Evolutionary conservation across 2,888 invertebrate species (phyloP).

Genomic region (Penaeus monodon): DNA sequence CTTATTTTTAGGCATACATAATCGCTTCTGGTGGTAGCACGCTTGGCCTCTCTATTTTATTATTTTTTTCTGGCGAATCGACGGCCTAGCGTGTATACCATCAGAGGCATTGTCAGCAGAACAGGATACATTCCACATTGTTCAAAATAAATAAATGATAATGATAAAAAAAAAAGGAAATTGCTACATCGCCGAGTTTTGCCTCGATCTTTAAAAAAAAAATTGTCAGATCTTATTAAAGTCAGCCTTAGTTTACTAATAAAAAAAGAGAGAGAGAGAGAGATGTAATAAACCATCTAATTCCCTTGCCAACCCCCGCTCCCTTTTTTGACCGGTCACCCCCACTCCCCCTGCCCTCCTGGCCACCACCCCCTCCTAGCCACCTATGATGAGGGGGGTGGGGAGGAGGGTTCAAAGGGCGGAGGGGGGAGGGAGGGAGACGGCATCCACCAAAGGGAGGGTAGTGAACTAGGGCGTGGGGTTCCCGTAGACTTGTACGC

Average conservation of each 20-base stretch:
- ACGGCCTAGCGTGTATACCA: slow-evolving; percentile 13
- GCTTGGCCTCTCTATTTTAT: neutral
- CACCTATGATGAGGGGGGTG: slow-evolving; percentile 20
- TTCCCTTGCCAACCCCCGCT: slow-evolving; percentile 8
- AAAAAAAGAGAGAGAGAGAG: neutral
- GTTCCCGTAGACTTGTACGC: neutral
- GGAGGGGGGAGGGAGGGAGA: slow-evolving; percentile 3
- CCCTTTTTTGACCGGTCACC: neutral
- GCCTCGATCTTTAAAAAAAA: slow-evolving; percentile 33
- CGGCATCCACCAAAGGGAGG: neutral
- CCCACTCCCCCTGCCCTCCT: neutral
- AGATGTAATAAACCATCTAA: neutral
- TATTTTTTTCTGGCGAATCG: neutral
- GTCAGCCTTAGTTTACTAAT: neutral
- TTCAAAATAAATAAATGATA: slow-evolving; percentile 7
- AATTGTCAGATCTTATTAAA: neutral
- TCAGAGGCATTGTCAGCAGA: slow-evolving; percentile 6
- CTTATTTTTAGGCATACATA: slow-evolving; percentile 49
- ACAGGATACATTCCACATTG: slow-evolving; percentile 17
- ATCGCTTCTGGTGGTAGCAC: slow-evolving; percentile 29
- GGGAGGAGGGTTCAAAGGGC: neutral
- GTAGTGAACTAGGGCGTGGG: neutral
- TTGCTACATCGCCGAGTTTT: slow-evolving; percentile 25
- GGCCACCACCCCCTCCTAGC: slow-evolving; percentile 5
- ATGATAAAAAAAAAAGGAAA: neutral